Percentiles rank a stretch among this genome's conserved stretches.
Conservation (phyloP, 2,113 vertebrate genomes). For the Dipodomys merriami region DNA sequence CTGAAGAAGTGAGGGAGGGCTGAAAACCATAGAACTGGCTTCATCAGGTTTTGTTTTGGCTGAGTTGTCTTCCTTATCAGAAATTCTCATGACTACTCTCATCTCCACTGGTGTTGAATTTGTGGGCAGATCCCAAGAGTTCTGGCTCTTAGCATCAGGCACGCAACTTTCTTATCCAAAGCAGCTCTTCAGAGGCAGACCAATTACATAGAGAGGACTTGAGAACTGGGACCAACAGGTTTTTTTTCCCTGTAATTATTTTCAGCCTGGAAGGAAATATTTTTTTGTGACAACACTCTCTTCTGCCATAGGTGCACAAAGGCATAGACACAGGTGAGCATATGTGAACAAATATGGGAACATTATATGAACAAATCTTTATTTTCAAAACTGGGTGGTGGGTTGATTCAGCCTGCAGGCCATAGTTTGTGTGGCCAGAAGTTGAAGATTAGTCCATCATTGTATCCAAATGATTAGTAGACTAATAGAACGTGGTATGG, state of each 20-base stretch:
- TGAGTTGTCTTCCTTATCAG: slow-evolving; percentile 26
- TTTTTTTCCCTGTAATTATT: neutral
- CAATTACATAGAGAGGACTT: neutral
- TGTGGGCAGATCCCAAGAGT: neutral
- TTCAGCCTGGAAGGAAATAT: neutral
- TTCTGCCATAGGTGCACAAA: neutral
- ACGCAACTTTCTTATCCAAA: neutral
- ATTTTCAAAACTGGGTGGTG: neutral
- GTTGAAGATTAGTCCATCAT: neutral
- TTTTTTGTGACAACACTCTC: neutral
- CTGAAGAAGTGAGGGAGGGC: neutral
- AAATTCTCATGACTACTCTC: neutral
- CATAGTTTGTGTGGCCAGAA: neutral
- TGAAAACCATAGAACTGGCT: neutral
- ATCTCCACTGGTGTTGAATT: neutral
- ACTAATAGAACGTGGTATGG: neutral
- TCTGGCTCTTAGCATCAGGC: neutral
- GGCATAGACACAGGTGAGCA: neutral
- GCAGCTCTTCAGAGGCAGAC: neutral
- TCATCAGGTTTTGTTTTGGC: neutral
- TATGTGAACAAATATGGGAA: neutral
- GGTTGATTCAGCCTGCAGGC: neutral
- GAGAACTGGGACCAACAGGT: neutral
- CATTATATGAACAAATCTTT: neutral
- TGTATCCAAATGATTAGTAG: neutral